phyloP scores from a whole-genome alignment of 1,140 invertebrate genomes.

The Cardiocondyla obscurior region DNA sequence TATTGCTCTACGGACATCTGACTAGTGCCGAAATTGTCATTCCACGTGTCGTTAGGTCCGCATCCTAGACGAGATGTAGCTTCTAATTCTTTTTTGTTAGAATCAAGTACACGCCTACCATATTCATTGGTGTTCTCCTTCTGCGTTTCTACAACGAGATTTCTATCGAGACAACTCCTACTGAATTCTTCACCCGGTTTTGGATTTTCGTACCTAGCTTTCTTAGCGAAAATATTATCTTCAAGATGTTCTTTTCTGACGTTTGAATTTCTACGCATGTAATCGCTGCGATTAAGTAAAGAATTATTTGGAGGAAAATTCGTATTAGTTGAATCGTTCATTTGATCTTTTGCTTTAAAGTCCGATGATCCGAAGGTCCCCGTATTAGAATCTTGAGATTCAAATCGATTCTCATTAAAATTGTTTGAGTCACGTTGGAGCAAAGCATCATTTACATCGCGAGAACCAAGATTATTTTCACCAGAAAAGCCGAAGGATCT shows the following conservation, averaged over 20 bases:
- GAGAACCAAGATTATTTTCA: slow-evolving; percentile 6
- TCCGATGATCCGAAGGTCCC: neutral
- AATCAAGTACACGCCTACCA: neutral
- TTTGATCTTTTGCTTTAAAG: neutral
- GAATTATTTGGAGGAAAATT: neutral
- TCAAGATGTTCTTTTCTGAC: slow-evolving; percentile 20
- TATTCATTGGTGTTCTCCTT: neutral
- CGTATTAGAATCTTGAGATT: slow-evolving; percentile 21
- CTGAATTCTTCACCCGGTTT: neutral
- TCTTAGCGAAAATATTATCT: slow-evolving; percentile 15
- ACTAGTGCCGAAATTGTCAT: neutral
- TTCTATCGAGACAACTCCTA: neutral
- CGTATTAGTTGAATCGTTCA: neutral
- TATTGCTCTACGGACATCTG: neutral
- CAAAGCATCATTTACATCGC: slow-evolving; percentile 8
- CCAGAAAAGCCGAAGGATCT: neutral
- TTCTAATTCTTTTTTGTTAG: slow-evolving; percentile 14
- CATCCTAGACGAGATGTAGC: slow-evolving; percentile 3
- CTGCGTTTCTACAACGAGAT: neutral
- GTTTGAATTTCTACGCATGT: neutral
- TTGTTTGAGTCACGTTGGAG: slow-evolving; percentile 13
- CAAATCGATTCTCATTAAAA: slow-evolving; percentile 6
- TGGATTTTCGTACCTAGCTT: neutral
- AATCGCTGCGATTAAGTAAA: slow-evolving; percentile 13
- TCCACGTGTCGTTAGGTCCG: slow-evolving; percentile 22